Conservation (phyloP, 2,797 vertebrate genomes). For the Molossus alvarezi region DNA sequence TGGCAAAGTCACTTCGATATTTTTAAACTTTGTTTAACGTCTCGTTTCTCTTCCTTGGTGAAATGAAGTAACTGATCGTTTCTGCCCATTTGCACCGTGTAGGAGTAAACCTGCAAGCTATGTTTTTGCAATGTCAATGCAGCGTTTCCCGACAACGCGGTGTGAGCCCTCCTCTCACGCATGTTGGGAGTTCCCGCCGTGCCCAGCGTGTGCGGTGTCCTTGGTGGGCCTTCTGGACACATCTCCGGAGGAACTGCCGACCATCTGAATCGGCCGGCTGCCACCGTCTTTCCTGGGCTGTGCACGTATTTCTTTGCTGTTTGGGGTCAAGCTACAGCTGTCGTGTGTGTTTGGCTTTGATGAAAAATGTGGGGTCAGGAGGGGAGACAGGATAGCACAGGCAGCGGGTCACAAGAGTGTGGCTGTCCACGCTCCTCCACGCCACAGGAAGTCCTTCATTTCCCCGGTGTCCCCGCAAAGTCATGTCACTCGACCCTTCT, state of each 20-base stretch:
- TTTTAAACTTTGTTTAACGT: not conserved
- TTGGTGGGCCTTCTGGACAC: not conserved
- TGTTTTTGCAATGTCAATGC: not conserved
- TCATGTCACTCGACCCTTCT: not conserved
- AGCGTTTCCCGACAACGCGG: not conserved
- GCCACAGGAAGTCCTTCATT: not conserved
- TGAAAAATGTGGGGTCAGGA: not conserved
- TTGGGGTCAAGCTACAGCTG: not conserved
- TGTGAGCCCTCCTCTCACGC: not conserved
- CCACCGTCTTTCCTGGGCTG: not conserved
- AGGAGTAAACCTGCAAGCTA: not conserved
- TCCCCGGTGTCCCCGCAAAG: too few species aligned
- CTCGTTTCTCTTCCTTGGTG: not conserved
- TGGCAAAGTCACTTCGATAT: not conserved
- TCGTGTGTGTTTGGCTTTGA: not conserved
- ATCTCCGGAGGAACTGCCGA: not conserved
- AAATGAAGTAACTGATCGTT: conserved; percentile 3
- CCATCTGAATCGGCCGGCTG: not conserved
- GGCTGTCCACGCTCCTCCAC: not conserved
- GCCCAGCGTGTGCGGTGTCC: fast-evolving
- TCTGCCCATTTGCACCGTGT: not conserved
- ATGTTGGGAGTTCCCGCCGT: too few species aligned
- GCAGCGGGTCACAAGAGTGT: not conserved
- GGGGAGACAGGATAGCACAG: not conserved
- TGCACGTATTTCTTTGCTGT: not conserved